These are phyloP conservation scores for Spea hammondii DNA, from an alignment of 2,797 vertebrate genomes.

Conservation along the genomic window DNA sequence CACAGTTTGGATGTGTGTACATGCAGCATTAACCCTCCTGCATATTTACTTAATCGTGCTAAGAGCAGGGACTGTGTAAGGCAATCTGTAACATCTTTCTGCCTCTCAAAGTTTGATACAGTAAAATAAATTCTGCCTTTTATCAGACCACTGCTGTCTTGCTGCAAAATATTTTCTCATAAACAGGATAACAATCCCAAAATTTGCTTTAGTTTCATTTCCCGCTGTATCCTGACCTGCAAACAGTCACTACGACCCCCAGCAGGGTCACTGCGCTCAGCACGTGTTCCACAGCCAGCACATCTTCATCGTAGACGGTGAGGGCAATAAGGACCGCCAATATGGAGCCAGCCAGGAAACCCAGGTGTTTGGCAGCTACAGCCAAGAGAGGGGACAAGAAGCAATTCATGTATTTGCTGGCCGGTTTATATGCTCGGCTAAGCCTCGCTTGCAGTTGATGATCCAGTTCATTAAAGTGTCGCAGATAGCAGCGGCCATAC, in stretches of 20 bases:
- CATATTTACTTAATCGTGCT: too few relatives aligned
- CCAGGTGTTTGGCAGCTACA: constrained; percentile 92
- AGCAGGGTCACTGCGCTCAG: constrained; percentile 92
- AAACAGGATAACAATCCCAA: too few relatives aligned
- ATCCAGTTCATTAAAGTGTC: constrained; percentile 97
- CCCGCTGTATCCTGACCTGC: constrained; percentile 81
- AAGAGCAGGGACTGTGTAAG: too few relatives aligned
- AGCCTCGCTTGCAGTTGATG: constrained; percentile 95
- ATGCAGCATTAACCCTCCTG: too few relatives aligned
- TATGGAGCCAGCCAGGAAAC: constrained; percentile 95
- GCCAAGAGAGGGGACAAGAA: constrained; percentile 93
- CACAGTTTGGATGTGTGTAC: too few relatives aligned
- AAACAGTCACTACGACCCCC: constrained; percentile 90
- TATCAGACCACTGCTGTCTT: too few relatives aligned
- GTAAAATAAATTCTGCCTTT: too few relatives aligned
- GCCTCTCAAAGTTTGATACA: too few relatives aligned
- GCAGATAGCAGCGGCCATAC: constrained; percentile 93
- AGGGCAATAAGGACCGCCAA: constrained; percentile 95
- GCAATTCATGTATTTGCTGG: constrained; percentile 99
- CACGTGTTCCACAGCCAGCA: constrained; percentile 92
- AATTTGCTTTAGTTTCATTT: too few relatives aligned
- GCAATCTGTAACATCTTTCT: too few relatives aligned
- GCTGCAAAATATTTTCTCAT: too few relatives aligned
- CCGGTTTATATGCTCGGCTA: constrained; percentile 93
- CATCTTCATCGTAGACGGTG: constrained; percentile 96